phyloP scores from a whole-genome alignment of 2,888 invertebrate species.

The Gryllus longicercus region DNA sequence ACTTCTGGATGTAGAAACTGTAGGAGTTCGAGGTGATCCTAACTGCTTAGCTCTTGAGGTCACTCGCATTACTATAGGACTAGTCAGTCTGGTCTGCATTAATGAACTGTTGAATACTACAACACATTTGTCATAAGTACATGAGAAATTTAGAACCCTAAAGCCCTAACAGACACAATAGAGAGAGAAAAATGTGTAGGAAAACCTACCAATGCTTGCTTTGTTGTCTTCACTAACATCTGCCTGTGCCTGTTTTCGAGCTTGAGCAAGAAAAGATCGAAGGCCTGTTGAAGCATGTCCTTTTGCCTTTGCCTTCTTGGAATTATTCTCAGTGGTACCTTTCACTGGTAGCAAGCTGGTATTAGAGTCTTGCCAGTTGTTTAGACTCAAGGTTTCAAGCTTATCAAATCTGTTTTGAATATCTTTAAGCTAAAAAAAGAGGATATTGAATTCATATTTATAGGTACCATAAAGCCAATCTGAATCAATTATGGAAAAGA shows the following conservation, averaged over 20 bases:
- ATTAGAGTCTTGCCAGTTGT: not conserved
- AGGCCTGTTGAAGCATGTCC: not conserved
- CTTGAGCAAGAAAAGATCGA: not conserved
- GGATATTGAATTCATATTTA: not conserved
- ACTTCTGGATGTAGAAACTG: not conserved
- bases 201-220: too few species aligned
- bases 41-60: not conserved
- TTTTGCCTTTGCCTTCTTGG: not conserved
- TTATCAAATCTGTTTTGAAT: not conserved
- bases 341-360: not conserved
- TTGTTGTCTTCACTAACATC: not conserved
- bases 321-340: not conserved
- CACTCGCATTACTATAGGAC: not conserved
- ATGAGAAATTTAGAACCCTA: too few species aligned
- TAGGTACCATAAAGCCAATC: not conserved
- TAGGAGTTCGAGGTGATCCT: not conserved
- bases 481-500: not conserved
- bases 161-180: too few species aligned
- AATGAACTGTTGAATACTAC: too few species aligned
- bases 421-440: not conserved
- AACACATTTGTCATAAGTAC: too few species aligned
- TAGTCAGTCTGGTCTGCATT: not conserved
- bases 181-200: too few species aligned
- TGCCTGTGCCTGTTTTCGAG: not conserved
- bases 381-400: not conserved